Evolutionary conservation across 37 sponge, comb jelly and placozoan genomes (phyloP), one percentile per base, ranked within the genome.

Genomic region (Halisarca cf. caerulea): DNA sequence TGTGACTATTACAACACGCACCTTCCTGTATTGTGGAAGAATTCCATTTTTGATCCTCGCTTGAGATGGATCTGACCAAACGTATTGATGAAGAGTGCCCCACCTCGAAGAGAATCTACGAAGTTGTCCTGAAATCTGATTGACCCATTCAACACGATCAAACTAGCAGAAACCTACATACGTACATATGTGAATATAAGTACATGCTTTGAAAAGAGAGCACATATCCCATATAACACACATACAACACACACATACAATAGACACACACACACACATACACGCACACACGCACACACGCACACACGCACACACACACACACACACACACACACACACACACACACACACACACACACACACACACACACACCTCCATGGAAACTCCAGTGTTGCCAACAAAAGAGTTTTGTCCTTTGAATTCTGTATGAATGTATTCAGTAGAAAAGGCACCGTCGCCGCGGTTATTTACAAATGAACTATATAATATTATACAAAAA

Each of bases 21-120:
- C 92, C 78, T 85, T 82, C 92, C 92, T n/a, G 66, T 85, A 38
- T 91, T 91, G 59, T 88, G 78, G 58, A 82, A 78, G 53, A 91
- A 91, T 28, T 82, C 82, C 71, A 91, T 81, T 32, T 37, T 24
- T 33, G 83, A 25, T 35, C 62, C 77, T 28, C 6, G 15, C 44
- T 61, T 44, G 33, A 91, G 23, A 28, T 58, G 75, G 20, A 91
- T 41, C 60, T 91, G 92, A 23, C 89, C 92, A 81, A 91, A 88
- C 24, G 44, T 84, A 36, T 39, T 61, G 43, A 88, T 59, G 51
- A 58, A 75, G 45, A 91, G 84, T 32, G 92, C 86, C 24, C 82
- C 89, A 28, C 89, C 89, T 34, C 83, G 80, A 41, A 18, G 35
- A 18, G 33, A 33, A 6, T 42, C 59, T 9, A 32, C 86, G 69